Base-by-base conservation (phyloP, 2,113 vertebrate genomes). In the Heteronetta atricapilla region DNA sequence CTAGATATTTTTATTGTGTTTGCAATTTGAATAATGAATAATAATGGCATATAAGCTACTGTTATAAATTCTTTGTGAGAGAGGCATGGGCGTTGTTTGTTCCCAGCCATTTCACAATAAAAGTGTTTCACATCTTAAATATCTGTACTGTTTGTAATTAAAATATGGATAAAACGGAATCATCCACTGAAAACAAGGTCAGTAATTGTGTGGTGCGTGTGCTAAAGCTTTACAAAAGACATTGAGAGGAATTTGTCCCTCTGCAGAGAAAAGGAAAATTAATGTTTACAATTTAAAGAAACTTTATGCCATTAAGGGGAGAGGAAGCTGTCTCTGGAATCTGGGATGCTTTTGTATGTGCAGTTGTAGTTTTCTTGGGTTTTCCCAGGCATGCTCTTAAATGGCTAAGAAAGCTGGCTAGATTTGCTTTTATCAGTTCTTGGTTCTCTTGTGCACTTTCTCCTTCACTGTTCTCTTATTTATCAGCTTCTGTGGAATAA, bases 81-180 rank as follows among this genome's bases (percentile, higher is more conserved):
- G 28, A 12, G 34, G 18, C 53, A 31, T 26, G 53, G 66, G 18
- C 2, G 3, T 84, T 92, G 76, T 83, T 90, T 78, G 48, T 34
- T 60, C 58, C 58, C 86, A 94, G 38, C 26, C 29, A n/a, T 92
- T 94, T 89, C 48, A 75, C 66, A 95, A 18, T 77, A 58, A 82
- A 58, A 88, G 33, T 33, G 19, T 82, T 91, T 91, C 3, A 5
- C 85, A 92, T 73, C 81, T 62, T 91, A 91, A 85, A 58, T 94
- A 62, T 94, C 79, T 94, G 13, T 82, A 82, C 78, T 94, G 86
- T 89, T 92, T 91, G 29, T 36, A 89, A 79, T 91, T 96, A 92
- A 96, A 91, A 66, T 60, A 73, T 14, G 77, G 62, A 64, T 89
- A 68, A 68, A 94, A 72, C 36, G 10, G 78, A 82, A 87, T 79